These are phyloP conservation scores for Aphrocallistes beatrix DNA, from an alignment of 37 sponge, comb jelly and placozoan genomes.

Conservation along the genomic window DNA sequence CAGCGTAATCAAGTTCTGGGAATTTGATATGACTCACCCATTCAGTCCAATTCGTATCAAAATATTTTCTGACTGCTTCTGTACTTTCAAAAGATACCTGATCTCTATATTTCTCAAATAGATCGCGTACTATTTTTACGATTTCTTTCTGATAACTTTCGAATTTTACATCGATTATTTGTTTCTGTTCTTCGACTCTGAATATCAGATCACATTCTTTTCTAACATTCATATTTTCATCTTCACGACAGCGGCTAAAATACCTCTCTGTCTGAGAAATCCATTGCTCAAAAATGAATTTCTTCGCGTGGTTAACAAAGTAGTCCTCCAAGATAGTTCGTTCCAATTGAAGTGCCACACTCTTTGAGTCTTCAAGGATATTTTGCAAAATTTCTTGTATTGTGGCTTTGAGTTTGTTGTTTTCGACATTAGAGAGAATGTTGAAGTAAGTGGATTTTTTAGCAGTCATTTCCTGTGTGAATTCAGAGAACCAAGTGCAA, in stretches of 20 bases:
- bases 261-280: not conserved
- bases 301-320: not conserved
- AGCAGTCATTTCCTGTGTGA: not conserved
- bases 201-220: not conserved
- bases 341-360: not conserved
- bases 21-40: not conserved
- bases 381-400: not conserved
- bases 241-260: not conserved
- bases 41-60: not conserved
- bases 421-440: not conserved
- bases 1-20: not conserved
- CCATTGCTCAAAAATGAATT: not conserved
- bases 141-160: not conserved
- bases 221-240: not conserved
- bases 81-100: not conserved
- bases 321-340: not conserved
- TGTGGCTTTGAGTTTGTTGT: not conserved
- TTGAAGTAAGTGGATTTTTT: not conserved
- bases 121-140: not conserved
- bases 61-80: not conserved
- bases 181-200: not conserved
- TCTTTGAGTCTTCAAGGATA: not conserved
- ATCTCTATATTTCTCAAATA: not conserved
- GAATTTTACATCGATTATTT: not conserved
- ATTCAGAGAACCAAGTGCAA: slow-evolving; percentile 23